Percentiles rank a stretch among this genome's conserved stretches.
Evolutionary conservation across 1,140 invertebrate genomes (phyloP).

Genomic region (Potamilus streckersoni): DNA sequence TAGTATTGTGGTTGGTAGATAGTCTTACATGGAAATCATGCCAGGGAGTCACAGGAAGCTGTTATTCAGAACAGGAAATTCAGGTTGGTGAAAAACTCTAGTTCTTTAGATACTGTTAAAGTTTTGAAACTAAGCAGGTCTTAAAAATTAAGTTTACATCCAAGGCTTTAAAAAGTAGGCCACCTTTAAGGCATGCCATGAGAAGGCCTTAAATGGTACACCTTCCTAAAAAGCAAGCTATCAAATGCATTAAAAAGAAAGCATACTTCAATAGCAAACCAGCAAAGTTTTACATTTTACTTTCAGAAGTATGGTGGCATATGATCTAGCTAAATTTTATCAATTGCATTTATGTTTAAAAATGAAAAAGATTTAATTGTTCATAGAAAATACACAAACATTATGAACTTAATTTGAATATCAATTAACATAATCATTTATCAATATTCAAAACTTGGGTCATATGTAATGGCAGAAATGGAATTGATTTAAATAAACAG

Average conservation of each 20-base stretch:
- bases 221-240: too few species aligned
- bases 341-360: too few species aligned
- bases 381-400: too few species aligned
- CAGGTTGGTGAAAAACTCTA: slow-evolving; percentile 24
- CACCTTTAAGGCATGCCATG: neutral
- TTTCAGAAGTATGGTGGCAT: neutral
- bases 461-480: too few species aligned
- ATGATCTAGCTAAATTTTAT: too few species aligned
- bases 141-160: neutral
- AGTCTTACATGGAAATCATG: slow-evolving; percentile 85
- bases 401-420: too few species aligned
- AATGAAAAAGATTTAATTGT: too few species aligned
- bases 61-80: slow-evolving; percentile 26
- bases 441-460: too few species aligned
- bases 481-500: too few species aligned
- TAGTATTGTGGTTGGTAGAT: slow-evolving; percentile 94
- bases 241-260: neutral
- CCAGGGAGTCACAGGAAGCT: slow-evolving; percentile 53
- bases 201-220: too few species aligned
- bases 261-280: neutral
- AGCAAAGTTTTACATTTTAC: neutral
- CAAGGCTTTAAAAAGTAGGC: neutral
- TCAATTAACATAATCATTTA: too few species aligned
- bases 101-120: neutral
- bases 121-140: neutral